Evolutionary conservation across 2,113 vertebrate genomes (phyloP), one percentile per base, ranked within the genome.

Genomic region (Pongo pygmaeus): DNA sequence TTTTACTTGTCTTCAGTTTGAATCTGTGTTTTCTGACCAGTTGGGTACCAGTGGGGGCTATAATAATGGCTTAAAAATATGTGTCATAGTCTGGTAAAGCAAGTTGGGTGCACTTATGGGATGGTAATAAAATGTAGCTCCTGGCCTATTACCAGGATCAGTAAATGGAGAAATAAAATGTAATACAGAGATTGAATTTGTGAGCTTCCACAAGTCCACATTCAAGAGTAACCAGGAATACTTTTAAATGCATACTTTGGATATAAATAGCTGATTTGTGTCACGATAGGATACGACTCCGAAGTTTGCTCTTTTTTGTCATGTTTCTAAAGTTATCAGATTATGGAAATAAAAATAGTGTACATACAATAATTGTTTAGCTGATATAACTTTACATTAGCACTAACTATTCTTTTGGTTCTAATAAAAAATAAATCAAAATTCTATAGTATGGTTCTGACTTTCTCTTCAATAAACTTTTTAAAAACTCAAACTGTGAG

Each of bases 121-220:
- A n/a, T 11, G 18, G 30, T 35, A 64, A 92, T 46, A 92, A 72
- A 83, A 86, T 40, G n/a, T 35, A 70, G 11, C 18, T 50, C 25
- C 32, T 93, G 43, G 52, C 1, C 52, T 91, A 6, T 69, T 89
- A 14, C 32, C 32, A 91, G 35, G 91, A 95, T 48, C 75, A 93
- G 12, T n/a, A 40, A 80, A 75, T 93, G 14, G 50, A 93, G 43
- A 95, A 91, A 80, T 69, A 86, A 86, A 92, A 92, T 20, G 61
- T 9, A 74, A 9, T 46, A 46, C 3, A 67, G 22, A 79, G 8
- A 77, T 0, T 59, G 11, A 23, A 75, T 43, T 59, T 86, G 32
- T 55, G 46, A 85, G 16, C 11, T 48, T 87, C 20, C 7, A 75
- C 78, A 69, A 59, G 27, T 92, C 32, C 25, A 85, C 6, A 87